Evolutionary conservation across 2,888 invertebrate genomes (phyloP).

Genomic region (Zhuqinia jingwanae): DNA sequence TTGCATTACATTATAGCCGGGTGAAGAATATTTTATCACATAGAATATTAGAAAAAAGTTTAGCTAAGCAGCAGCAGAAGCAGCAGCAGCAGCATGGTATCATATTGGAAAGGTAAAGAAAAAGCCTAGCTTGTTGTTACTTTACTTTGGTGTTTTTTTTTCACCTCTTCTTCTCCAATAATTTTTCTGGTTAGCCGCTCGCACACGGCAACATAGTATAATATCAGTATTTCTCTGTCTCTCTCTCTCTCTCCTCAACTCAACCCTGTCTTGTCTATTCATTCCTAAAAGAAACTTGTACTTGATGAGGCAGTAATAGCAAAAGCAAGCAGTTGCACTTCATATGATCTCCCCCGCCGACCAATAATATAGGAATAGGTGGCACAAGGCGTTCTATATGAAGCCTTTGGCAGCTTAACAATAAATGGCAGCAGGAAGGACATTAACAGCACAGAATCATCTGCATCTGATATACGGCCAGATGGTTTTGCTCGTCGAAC

Average conservation of each 20-base stretch:
- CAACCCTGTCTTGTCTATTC: neutral
- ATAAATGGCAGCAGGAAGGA: constrained; percentile 36
- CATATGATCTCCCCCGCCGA: constrained; percentile 55
- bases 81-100: too few species aligned
- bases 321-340: constrained; percentile 1
- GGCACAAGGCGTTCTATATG: constrained; percentile 43
- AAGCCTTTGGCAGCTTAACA: constrained; percentile 48
- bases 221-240: neutral
- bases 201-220: neutral
- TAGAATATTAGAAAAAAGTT: too few species aligned
- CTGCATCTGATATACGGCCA: constrained; percentile 64
- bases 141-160: too few species aligned
- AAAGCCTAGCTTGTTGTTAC: too few species aligned
- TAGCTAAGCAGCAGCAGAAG: too few species aligned
- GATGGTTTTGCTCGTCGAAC: constrained; percentile 49
- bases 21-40: too few species aligned
- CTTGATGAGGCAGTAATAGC: neutral
- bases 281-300: neutral
- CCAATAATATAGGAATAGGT: constrained; percentile 40
- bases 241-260: neutral
- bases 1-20: too few species aligned
- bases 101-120: too few species aligned
- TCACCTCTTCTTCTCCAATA: neutral
- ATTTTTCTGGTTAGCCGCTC: too few species aligned
- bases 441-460: constrained; percentile 36